Base-by-base conservation (phyloP, 2,797 vertebrate species). In the Gallinago solitaria region DNA sequence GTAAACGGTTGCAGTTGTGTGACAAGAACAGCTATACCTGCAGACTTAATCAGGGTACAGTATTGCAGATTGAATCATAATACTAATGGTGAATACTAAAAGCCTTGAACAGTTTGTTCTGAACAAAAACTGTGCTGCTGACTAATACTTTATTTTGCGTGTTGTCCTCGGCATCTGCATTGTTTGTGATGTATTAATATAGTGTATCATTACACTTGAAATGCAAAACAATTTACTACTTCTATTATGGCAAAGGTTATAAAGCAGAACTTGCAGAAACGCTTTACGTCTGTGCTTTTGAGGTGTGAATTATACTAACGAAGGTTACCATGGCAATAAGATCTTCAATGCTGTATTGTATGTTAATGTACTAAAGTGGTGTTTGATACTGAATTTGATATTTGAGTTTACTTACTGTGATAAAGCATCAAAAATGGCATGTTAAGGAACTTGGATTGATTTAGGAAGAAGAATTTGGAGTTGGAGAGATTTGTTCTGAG, bases 381-480 rank as follows among this genome's bases (percentile, higher is more conserved):
- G 8, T 94, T 97, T 95, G 80, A 67, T 92, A 23, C 78, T 70
- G 53, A 93, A 83, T 93, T 93, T 83, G 91, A 48, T 95, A 70
- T 95, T 96, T 95, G 47, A 95, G 50, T 97, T 90, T 92, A 24
- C 28, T 97, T 65, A 77, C 60, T 87, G 73, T 93, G 86, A 95
- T 83, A 64, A 97, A 89, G 96, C 23, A 43, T 95, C n/a, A 86
- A 87, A 65, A 93, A 35, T 94, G 75, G 90, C 90, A 93, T 96
- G 91, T 86, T 98, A 96, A 98, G 97, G 89, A 90, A 87, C 76
- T 97, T 98, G 96, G 93, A 93, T 97, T 97, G 87, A 95, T 97
- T 94, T 97, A 99, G 99, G 99, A 99, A 97, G 99, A 99, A 97
- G 99, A 99, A 93, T 92, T 98, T 91, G 96, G 97, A 92, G 96